Evolutionary conservation across 2,888 invertebrate genomes (phyloP).

Genomic region (Hydriomena furcata): DNA sequence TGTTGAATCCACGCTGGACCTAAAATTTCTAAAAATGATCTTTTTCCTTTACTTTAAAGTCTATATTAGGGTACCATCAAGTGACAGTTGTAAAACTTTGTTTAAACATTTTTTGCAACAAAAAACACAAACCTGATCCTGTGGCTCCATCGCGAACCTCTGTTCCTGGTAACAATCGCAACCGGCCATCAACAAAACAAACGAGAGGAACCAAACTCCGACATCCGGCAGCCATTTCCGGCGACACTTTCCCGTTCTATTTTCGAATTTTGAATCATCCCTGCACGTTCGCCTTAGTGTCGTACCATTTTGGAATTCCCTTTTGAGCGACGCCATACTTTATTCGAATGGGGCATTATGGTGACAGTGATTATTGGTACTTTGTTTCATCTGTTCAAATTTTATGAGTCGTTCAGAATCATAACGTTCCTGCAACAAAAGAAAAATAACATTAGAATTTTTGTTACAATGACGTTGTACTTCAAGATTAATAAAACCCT

Average conservation of each 20-base stretch:
- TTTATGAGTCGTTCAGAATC: slow-evolving; percentile 40
- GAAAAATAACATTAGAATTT: neutral
- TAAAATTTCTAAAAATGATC: no score
- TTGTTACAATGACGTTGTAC: no score
- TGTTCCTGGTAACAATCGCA: slow-evolving; percentile 85
- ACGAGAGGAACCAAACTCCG: slow-evolving; percentile 59
- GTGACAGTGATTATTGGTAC: slow-evolving; percentile 40
- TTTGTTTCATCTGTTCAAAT: slow-evolving; percentile 52
- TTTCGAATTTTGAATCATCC: slow-evolving; percentile 62
- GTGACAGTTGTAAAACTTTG: no score
- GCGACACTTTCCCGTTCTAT: slow-evolving; percentile 58
- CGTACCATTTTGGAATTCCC: slow-evolving; percentile 54
- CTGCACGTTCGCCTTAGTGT: slow-evolving; percentile 59
- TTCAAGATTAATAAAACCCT: no score
- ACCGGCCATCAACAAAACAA: slow-evolving; percentile 55
- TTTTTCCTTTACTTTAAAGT: no score
- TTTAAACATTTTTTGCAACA: slow-evolving; percentile 17
- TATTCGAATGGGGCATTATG: slow-evolving; percentile 67
- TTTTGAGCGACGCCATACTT: slow-evolving; percentile 67
- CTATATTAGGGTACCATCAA: no score
- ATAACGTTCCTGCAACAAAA: slow-evolving; percentile 59
- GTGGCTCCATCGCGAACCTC: slow-evolving; percentile 95
- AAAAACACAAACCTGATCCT: slow-evolving; percentile 84
- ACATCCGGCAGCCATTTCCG: slow-evolving; percentile 65
- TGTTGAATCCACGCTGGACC: no score